Conservation (phyloP, 2,113 vertebrate genomes). For the Antechinus stuartii region DNA sequence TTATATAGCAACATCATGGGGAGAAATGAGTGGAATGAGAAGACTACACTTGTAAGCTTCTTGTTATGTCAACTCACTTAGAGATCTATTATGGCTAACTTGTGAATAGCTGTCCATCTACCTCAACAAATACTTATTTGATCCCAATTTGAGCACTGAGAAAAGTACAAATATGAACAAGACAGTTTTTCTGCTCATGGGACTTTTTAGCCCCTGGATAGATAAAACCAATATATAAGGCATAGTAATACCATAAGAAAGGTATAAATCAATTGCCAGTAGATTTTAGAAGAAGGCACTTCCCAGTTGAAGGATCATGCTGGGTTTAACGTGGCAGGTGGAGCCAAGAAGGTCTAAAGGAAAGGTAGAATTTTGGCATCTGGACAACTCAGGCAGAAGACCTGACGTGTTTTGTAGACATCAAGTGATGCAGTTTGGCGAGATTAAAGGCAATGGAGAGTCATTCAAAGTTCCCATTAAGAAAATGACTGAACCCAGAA, state of each 20-base stretch:
- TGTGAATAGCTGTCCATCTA: not conserved
- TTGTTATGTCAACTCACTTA: not conserved
- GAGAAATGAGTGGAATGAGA: not conserved
- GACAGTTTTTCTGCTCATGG: not conserved
- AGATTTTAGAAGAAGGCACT: not conserved
- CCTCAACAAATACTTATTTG: not conserved
- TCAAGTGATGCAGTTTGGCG: not conserved
- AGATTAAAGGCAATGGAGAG: not conserved
- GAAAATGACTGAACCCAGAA: not conserved
- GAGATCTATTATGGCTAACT: not conserved
- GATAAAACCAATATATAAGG: too few species aligned
- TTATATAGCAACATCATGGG: not conserved
- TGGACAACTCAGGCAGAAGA: not conserved
- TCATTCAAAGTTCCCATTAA: not conserved
- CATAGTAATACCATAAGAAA: not conserved
- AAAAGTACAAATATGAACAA: not conserved
- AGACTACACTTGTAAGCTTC: not conserved
- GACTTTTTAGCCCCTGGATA: not conserved
- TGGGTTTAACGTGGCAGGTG: not conserved
- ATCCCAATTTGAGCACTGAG: not conserved
- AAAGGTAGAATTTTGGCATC: not conserved
- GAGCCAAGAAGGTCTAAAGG: not conserved
- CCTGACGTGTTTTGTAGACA: not conserved
- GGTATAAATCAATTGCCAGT: not conserved
- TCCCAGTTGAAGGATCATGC: not conserved